Percentiles rank a stretch among this genome's conserved stretches.
phyloP scores from a whole-genome alignment of 30 jellyfish, hydroid and myxozoan genomes.

The Euphysa ruthae region DNA sequence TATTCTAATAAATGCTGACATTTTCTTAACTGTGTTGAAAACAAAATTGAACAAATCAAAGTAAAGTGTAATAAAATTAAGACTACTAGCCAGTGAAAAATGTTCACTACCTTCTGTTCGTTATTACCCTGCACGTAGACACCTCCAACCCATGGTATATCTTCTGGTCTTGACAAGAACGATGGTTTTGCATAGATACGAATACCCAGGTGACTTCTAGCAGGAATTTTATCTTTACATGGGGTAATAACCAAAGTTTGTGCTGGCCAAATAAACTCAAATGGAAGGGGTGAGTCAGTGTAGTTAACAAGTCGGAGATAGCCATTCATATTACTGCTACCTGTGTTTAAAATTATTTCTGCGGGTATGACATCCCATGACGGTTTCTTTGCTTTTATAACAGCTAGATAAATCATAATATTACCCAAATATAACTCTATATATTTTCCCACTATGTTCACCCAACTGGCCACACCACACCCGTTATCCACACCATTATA shows the following conservation, averaged over 20 bases:
- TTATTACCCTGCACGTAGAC: constrained; percentile 68
- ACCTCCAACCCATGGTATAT: constrained; percentile 76
- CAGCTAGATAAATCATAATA: background rate
- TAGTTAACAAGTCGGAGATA: constrained; percentile 9
- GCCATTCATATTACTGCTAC: background rate
- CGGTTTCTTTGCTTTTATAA: background rate
- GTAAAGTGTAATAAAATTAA: no score
- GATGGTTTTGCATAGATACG: constrained; percentile 54
- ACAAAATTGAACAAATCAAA: no score
- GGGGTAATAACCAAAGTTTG: constrained; percentile 72
- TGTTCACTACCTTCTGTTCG: constrained; percentile 62
- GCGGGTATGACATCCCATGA: constrained; percentile 19
- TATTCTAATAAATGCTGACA: no score
- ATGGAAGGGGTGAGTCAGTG: constrained; percentile 6
- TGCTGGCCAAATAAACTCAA: constrained; percentile 90
- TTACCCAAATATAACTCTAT: background rate
- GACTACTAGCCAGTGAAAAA: no score
- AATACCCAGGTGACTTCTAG: constrained; percentile 62
- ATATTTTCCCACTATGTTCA: background rate
- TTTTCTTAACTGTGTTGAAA: no score
- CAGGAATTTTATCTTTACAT: constrained; percentile 67
- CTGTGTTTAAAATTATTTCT: constrained; percentile 5
- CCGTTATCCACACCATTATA: background rate
- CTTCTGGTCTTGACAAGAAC: constrained; percentile 54
- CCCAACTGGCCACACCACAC: no score